Conservation (phyloP, 92 coral and sea anemone species). For the Epizoanthus rinbou region DNA sequence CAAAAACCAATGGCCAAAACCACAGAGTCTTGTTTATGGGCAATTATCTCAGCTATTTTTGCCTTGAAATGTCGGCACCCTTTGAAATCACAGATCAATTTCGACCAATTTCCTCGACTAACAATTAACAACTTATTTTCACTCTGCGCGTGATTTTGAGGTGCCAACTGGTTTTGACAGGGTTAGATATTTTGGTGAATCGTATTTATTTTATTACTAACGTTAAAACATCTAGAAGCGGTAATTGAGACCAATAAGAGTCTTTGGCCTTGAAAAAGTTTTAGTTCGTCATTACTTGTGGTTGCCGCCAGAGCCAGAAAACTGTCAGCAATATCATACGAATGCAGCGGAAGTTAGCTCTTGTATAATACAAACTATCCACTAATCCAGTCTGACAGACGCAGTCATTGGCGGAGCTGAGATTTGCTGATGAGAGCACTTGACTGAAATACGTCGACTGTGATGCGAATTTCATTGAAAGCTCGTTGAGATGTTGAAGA, state of each 20-base stretch:
- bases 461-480: conserved; percentile 41
- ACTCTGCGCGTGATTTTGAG: conserved; percentile 82
- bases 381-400: not conserved
- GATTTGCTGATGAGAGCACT: conserved; percentile 18
- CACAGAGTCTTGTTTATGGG: conserved; percentile 69
- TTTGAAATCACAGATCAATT: conserved; percentile 93
- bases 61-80: conserved; percentile 80
- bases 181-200: conserved; percentile 64
- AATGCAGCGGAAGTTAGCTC: conserved; percentile 29
- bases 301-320: conserved; percentile 20
- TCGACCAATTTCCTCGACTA: conserved; percentile 98
- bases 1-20: conserved; percentile 35
- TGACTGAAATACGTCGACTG: conserved; percentile 17
- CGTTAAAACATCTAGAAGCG: conserved; percentile 53
- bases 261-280: not conserved
- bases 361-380: conserved; percentile 20
- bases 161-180: conserved; percentile 69
- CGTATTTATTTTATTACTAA: conserved; percentile 77
- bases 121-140: conserved; percentile 94
- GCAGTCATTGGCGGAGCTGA: conserved; percentile 9
- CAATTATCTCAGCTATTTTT: conserved; percentile 78
- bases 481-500: conserved; percentile 55
- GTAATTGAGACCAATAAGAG: conserved; percentile 48
- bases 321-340: conserved; percentile 22
- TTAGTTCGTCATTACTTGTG: not conserved